Evolutionary conservation across 37 sponge, comb jelly and placozoan genomes (phyloP).

Genomic region (Ianthella basta): DNA sequence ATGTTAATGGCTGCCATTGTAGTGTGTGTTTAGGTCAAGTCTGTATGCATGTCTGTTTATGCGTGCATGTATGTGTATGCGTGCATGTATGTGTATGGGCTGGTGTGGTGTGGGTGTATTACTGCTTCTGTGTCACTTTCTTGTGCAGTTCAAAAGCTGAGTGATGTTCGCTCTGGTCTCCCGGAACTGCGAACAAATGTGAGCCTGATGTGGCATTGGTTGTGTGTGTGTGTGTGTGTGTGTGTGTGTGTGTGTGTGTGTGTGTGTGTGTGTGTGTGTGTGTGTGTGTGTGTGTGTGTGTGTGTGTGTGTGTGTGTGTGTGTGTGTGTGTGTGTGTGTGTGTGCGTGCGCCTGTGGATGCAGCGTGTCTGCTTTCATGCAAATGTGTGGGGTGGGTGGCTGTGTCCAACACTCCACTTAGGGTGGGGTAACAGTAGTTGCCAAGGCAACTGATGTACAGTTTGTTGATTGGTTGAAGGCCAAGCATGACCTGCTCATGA

Average conservation of each 20-base stretch:
- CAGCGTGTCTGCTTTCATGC: no score
- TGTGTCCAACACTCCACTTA: no score
- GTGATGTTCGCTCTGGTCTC: conserved; percentile 31
- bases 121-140: neutral
- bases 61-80: neutral
- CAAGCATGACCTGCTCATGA: neutral
- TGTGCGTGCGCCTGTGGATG: no score
- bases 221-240: neutral
- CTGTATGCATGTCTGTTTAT: neutral
- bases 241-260: conserved; percentile 26
- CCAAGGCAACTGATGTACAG: no score
- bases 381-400: no score
- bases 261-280: neutral
- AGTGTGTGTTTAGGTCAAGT: neutral
- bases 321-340: no score
- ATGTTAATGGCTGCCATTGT: no score
- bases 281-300: neutral
- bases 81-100: neutral
- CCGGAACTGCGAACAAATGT: conserved; percentile 66
- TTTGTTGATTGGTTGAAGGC: no score
- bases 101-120: no score
- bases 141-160: conserved; percentile 66
- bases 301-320: neutral
- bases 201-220: conserved; percentile 31
- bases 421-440: no score